Conservation (phyloP, 2,113 vertebrate genomes). For the Dendropsophus ebraccatus region DNA sequence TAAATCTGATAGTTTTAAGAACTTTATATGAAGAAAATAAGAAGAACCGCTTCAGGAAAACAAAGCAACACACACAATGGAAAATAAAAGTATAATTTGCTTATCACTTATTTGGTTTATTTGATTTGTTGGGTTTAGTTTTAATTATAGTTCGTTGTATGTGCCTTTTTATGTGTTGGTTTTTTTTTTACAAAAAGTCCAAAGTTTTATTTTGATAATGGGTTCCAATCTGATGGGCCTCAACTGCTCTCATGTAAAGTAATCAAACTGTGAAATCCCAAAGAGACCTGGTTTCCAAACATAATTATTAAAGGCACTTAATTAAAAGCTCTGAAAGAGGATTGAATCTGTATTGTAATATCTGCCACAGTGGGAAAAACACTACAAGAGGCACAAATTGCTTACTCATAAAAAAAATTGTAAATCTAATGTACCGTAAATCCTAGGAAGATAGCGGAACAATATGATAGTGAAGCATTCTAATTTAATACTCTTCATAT, state of each 20-base stretch:
- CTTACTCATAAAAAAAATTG: slow-evolving; percentile 50
- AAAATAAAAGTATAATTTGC: not conserved
- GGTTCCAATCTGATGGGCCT: slow-evolving; percentile 39
- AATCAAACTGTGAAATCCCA: slow-evolving; percentile 55
- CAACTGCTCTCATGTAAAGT: slow-evolving; percentile 42
- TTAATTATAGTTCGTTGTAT: slow-evolving; percentile 3
- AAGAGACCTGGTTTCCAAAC: slow-evolving; percentile 27
- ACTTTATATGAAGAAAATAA: not conserved
- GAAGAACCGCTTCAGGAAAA: not conserved
- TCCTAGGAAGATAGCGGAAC: slow-evolving; percentile 32
- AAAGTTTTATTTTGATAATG: slow-evolving; percentile 36
- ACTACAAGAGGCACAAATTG: slow-evolving; percentile 51
- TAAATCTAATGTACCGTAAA: slow-evolving; percentile 46
- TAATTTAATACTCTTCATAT: slow-evolving; percentile 36
- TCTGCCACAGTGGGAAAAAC: slow-evolving; percentile 55
- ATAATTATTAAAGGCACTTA: slow-evolving; percentile 57
- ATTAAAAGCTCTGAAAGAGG: slow-evolving; percentile 54
- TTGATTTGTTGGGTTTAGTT: not conserved
- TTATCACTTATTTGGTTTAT: slow-evolving; percentile 24
- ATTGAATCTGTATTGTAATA: slow-evolving; percentile 54
- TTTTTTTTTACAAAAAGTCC: slow-evolving; percentile 3
- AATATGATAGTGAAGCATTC: slow-evolving; percentile 28
- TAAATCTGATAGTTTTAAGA: slow-evolving; percentile 10
- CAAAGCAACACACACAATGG: not conserved
- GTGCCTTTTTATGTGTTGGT: slow-evolving; percentile 6